These are phyloP conservation scores for Bombus pyrosoma DNA, from an alignment of 1,140 invertebrate species.

Conservation along the genomic window DNA sequence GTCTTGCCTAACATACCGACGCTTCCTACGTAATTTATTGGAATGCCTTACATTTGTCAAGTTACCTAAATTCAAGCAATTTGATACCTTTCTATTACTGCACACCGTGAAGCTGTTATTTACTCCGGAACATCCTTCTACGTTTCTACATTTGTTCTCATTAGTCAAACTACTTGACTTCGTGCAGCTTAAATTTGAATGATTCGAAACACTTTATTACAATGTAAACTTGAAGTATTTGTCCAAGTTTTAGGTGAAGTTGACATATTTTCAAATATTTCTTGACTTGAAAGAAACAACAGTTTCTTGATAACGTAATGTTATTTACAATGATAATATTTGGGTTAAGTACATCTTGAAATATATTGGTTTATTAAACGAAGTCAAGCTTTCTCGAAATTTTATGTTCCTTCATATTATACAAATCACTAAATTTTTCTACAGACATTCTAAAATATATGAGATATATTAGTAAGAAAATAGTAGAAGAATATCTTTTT, in stretches of 20 bases:
- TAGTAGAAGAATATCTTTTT: no score
- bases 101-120: not conserved
- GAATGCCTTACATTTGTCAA: not conserved
- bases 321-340: no score
- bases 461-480: no score
- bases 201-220: not conserved
- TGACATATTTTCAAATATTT: not conserved
- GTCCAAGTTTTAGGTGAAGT: no score
- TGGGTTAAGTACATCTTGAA: no score
- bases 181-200: not conserved
- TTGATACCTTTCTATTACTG: not conserved
- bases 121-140: not conserved
- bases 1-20: not conserved
- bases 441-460: no score
- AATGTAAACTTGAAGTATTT: not conserved
- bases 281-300: no score
- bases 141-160: not conserved
- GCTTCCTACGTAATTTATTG: slow-evolving; percentile 35
- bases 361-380: no score
- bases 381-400: no score
- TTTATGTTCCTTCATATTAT: no score
- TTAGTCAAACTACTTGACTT: not conserved
- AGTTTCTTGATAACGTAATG: no score
- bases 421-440: no score
- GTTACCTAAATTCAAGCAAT: not conserved